Evolutionary conservation across 2,888 invertebrate species (phyloP), one percentile per base, ranked within the genome.

Genomic region (Folsomia manolachei): DNA sequence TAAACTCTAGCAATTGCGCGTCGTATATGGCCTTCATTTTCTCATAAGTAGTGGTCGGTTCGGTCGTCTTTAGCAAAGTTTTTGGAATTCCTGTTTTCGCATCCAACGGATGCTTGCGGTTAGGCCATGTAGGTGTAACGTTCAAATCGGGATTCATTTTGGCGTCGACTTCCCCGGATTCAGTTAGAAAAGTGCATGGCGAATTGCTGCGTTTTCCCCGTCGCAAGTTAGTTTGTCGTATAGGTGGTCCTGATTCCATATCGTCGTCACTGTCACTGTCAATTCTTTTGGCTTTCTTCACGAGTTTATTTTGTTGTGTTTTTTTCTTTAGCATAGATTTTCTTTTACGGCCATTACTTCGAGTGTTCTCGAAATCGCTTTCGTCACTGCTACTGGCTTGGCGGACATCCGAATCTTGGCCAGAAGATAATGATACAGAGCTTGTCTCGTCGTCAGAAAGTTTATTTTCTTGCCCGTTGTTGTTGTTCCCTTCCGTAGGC

Each of bases 11-110:
- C 25, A 82, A 70, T n/a, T 74, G 75, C 23, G 74, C 72, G 7
- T 78, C 75, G 68, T 82, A 81, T n/a, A 79, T 27, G 1, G 71
- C 66, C 60, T 78, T 81, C 1, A 81, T 76, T 7, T 66, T 71
- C 27, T 81, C 78, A 71, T 80, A 82, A 4, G 79, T 78, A 2
- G 71, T 71, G 2, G 70, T 27, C 0, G 72, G 51, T 75, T 73
- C 18, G 60, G 21, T 18, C 1, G 26, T 61, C 9, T 67, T 25
- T 25, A n/a, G 56, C 1, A n/a, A 26, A 23, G 39, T 19, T 56
- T 56, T 56, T 4, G 56, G 21, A 56, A 51, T 18, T 18, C 21
- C 73, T 39, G 23, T 74, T 72, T 26, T 60, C 53, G 25, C 71
- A 51, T 25, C 70, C 67, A 64, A n/a, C n/a, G n/a, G n/a, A n/a